These are phyloP conservation scores for Callocephalon fimbriatum DNA, from an alignment of 2,113 vertebrate species.

Conservation along the genomic window DNA sequence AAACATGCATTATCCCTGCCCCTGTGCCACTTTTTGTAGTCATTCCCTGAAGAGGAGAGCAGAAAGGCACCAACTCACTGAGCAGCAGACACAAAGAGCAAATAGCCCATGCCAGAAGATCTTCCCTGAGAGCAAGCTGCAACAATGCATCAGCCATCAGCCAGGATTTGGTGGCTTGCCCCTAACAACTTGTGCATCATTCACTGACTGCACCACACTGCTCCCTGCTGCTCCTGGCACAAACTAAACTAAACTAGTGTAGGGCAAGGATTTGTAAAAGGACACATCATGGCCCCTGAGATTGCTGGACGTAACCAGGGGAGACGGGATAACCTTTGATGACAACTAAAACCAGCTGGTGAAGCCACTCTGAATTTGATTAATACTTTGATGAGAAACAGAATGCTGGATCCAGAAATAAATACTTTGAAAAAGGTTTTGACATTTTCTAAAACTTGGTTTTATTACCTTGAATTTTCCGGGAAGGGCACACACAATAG, in stretches of 20 bases:
- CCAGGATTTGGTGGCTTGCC: neutral
- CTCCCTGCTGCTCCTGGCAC: neutral
- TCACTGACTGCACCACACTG: rapidly evolving
- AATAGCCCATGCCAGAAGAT: neutral
- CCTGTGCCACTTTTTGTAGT: neutral
- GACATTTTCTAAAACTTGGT: neutral
- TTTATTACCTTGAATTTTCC: neutral
- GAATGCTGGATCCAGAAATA: neutral
- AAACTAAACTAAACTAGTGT: neutral
- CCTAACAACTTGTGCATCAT: neutral
- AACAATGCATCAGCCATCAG: neutral
- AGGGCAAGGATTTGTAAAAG: neutral
- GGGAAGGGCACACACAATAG: neutral
- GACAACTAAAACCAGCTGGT: neutral
- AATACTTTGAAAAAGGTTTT: neutral
- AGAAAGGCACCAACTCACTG: neutral
- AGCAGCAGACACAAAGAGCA: neutral
- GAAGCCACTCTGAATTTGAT: neutral
- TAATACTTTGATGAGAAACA: neutral
- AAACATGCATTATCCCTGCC: neutral
- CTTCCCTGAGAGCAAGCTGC: neutral
- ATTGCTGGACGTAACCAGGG: neutral
- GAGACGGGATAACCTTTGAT: neutral
- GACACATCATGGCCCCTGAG: neutral
- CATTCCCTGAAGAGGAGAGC: neutral